Evolutionary conservation across 2,888 invertebrate genomes (phyloP), one percentile per base, ranked within the genome.

Genomic region (Leucania comma): DNA sequence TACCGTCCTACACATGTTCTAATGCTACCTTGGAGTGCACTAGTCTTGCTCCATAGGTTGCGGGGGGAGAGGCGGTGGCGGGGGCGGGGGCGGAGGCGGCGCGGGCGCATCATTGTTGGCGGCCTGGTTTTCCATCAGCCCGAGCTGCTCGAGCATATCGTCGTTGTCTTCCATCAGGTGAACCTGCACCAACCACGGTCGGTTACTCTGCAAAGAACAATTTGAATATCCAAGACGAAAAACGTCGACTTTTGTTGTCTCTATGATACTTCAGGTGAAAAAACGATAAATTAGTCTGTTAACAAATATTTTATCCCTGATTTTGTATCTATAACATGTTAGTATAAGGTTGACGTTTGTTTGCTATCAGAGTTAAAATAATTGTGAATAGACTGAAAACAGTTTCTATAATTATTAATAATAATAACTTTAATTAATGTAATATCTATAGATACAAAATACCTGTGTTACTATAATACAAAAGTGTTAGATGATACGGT

Each of bases 21-120:
- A 29, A 56, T 14, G 20, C n/a, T 70, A 84, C 78, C 78, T 81
- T 70, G 80, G 76, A 83, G 68, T 84, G 84, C 73, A 56, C 76
- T 89, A 90, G 78, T 93, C 93, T 77, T 94, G 95, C 85, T 95
- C 94, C 94, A 95, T 92, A 95, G 97, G 85, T 93, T 97, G 78
- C 97, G 83, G 83, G 5, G 98, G 67, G 88, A 98, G 58, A 93
- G 96, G 98, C 56, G 99, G 99, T 90, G 98, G 98, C 0, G 85
- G 89, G 0, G 85, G 89, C 9, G 90, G 98, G 1, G 74, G 74
- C 10, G 74, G 74, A 97, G 74, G 97, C 97, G 84, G 98, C 97
- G 71, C 98, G 97, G 86, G 88, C n/a, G 88, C 88, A 51, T 90
- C 86, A 76, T 92, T 90, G 85, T 93, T 93, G 75, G 88, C 90